These are phyloP conservation scores for Zaprionus lineosus DNA, from an alignment of 2,888 invertebrate genomes.

Conservation along the genomic window DNA sequence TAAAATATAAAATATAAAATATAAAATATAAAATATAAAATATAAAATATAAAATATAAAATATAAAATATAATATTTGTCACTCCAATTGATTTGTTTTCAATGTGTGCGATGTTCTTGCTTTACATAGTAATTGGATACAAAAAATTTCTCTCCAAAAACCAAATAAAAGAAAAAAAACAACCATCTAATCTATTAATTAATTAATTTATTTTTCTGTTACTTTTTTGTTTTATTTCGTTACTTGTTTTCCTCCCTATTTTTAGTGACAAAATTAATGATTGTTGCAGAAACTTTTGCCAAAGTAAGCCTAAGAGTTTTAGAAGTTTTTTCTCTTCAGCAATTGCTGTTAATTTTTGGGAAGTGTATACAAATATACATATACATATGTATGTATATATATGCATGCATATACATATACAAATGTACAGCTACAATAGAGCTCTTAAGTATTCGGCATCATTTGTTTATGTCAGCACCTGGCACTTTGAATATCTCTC, in stretches of 20 bases:
- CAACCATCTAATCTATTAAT: constrained; percentile 55
- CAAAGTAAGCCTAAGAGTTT: constrained; percentile 40
- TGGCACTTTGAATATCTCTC: constrained; percentile 57
- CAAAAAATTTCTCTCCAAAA: constrained; percentile 2
- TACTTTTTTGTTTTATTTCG: no score
- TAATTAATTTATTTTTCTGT: constrained; percentile 56
- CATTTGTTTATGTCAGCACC: constrained; percentile 72
- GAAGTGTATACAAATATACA: constrained; percentile 16
- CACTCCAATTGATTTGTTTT: no score
- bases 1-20: no score
- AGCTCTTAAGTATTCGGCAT: constrained; percentile 63
- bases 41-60: no score
- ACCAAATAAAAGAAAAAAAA: constrained; percentile 6
- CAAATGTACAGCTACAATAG: constrained; percentile 65
- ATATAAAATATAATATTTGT: no score
- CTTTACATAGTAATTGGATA: neutral
- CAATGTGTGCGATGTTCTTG: no score
- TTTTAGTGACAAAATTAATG: constrained; percentile 62
- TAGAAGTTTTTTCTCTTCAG: constrained; percentile 32
- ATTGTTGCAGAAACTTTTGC: constrained; percentile 52
- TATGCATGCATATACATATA: constrained; percentile 14
- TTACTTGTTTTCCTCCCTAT: constrained; percentile 39
- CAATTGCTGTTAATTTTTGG: no score
- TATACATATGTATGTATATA: constrained; percentile 17
- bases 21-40: no score